Evolutionary conservation across 2,888 invertebrate species (phyloP).

Genomic region (Spatulosminthurus flaviceps): DNA sequence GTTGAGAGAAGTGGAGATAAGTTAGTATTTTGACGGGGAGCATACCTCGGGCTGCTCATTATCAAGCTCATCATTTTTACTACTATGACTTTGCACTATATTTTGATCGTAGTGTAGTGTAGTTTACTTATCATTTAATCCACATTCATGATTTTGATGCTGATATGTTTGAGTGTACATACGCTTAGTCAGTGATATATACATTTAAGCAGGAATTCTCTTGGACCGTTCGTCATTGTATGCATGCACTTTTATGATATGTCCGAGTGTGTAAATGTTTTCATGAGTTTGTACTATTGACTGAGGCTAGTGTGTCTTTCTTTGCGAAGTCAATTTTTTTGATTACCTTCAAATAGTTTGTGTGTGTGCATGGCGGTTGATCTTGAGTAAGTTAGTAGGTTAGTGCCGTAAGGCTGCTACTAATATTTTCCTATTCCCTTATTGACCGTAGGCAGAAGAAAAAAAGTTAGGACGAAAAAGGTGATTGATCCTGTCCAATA

Average conservation of each 20-base stretch:
- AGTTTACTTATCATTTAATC: background rate
- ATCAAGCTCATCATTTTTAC: conserved; percentile 19
- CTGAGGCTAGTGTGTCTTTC: background rate
- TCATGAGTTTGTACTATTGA: background rate
- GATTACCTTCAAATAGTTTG: conserved; percentile 1
- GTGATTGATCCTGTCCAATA: conserved; percentile 23
- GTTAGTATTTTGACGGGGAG: conserved; percentile 5
- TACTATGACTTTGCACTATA: conserved; percentile 27
- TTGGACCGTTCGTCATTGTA: too few relatives aligned
- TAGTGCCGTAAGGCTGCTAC: conserved; percentile 24
- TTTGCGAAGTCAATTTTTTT: background rate
- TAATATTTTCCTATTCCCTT: background rate
- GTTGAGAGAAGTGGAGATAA: background rate
- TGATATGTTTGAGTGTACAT: background rate
- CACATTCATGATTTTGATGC: background rate
- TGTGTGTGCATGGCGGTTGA: background rate
- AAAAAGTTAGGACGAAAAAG: background rate
- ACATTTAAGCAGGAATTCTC: too few relatives aligned
- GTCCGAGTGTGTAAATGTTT: background rate
- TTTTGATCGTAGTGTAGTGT: background rate
- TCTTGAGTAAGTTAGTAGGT: conserved; percentile 36
- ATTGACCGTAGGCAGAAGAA: background rate
- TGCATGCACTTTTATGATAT: background rate
- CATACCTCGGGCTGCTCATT: background rate
- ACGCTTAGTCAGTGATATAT: too few relatives aligned